Evolutionary conservation across 2,797 vertebrate species (phyloP).

Genomic region (Sciurus carolinensis): DNA sequence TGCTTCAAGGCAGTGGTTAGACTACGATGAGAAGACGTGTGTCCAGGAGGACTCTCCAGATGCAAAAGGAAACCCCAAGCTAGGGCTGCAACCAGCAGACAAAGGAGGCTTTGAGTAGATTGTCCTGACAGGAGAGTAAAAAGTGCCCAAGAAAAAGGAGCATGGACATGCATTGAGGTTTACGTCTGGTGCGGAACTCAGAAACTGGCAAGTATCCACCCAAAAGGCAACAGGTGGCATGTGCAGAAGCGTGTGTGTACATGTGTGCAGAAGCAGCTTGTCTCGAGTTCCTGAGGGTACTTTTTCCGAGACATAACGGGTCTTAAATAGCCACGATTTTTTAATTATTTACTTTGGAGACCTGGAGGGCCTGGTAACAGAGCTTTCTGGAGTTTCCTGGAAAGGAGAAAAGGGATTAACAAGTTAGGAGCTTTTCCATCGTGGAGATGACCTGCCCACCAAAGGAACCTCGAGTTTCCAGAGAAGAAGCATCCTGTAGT

Average conservation of each 20-base stretch:
- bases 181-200: fast-evolving
- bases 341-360: neutral
- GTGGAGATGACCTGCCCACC: fast-evolving
- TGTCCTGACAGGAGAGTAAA: neutral
- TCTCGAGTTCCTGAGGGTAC: fast-evolving
- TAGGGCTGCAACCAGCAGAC: neutral
- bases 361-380: neutral
- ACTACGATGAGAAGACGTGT: fast-evolving
- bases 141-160: neutral
- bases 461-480: neutral
- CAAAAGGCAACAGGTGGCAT: neutral
- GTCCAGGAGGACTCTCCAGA: neutral
- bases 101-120: neutral
- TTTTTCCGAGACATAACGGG: neutral
- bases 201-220: no score
- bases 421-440: neutral
- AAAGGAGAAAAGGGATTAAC: neutral
- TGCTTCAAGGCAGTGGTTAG: neutral
- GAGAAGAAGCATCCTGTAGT: neutral
- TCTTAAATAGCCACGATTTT: neutral
- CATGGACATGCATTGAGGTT: fast-evolving
- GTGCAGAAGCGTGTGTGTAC: fast-evolving
- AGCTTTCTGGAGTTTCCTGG: neutral
- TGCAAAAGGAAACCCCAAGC: neutral
- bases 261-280: fast-evolving